phyloP scores from a whole-genome alignment of 2,888 invertebrate genomes.

The Mechanitis mazaeus region DNA sequence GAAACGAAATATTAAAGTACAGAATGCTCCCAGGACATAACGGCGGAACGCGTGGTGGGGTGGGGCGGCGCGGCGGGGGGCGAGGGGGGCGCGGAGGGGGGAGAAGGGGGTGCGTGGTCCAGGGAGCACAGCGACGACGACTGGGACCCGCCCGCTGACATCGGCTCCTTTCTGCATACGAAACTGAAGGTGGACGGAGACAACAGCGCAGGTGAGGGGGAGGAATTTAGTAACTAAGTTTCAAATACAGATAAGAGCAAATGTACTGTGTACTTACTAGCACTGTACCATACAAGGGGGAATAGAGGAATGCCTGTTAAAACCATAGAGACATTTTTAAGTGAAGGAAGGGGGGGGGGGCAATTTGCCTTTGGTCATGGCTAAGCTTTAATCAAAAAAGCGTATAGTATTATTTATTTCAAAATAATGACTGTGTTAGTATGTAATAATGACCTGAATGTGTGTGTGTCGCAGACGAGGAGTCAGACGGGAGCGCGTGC shows the following conservation, averaged over 20 bases:
- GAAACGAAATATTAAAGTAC: not conserved
- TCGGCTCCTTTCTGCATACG: conserved; percentile 69
- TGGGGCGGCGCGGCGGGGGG: conserved; percentile 42
- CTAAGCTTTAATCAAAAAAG: too few species aligned
- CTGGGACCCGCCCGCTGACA: conserved; percentile 67
- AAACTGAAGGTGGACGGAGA: conserved; percentile 59
- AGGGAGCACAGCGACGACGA: conserved; percentile 59
- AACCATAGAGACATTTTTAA: too few species aligned
- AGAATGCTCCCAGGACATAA: conserved; percentile 49
- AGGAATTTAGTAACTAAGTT: too few species aligned
- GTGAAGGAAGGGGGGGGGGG: too few species aligned
- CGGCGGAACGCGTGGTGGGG: conserved; percentile 57
- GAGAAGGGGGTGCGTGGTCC: conserved; percentile 36
- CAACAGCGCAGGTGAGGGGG: conserved; percentile 54
- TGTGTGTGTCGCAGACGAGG: conserved; percentile 46
- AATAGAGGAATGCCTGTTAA: too few species aligned
- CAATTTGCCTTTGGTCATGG: too few species aligned
- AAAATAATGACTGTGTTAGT: too few species aligned
- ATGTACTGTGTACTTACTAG: too few species aligned
- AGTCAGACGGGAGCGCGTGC: conserved; percentile 52
- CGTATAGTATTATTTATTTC: too few species aligned
- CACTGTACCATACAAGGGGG: not conserved
- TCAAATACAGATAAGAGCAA: too few species aligned
- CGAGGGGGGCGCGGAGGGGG: conserved; percentile 21
- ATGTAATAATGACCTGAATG: too few species aligned